Percentiles rank a stretch among this genome's conserved stretches.
These are phyloP conservation scores for Notocelia uddmanniana DNA, from an alignment of 2,888 invertebrate genomes.

Conservation along the genomic window DNA sequence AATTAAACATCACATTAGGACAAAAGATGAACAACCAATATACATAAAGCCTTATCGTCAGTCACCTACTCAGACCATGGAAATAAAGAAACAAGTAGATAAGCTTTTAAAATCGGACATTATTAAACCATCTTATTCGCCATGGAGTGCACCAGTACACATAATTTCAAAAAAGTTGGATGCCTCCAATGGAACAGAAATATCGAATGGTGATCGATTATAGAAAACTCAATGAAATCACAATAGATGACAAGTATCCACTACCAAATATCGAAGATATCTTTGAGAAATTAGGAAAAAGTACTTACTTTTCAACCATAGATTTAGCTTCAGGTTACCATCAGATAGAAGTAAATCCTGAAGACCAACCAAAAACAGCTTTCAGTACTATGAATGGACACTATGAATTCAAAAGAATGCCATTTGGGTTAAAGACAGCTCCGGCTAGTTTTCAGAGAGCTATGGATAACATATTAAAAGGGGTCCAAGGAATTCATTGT, in stretches of 20 bases:
- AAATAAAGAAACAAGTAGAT: background rate
- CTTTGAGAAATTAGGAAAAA: too few species aligned
- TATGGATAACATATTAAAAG: constrained; percentile 1
- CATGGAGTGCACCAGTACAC: constrained; percentile 53
- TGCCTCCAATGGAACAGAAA: constrained; percentile 48
- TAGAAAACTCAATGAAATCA: constrained; percentile 49
- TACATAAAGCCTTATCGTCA: background rate
- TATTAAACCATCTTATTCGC: constrained; percentile 43
- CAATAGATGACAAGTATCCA: constrained; percentile 43
- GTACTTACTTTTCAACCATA: too few species aligned
- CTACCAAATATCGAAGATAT: constrained; percentile 52
- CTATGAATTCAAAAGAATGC: background rate
- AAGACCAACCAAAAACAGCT: background rate
- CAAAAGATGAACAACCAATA: background rate
- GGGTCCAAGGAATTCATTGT: constrained; percentile 7
- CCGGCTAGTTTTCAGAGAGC: background rate
- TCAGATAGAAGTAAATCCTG: constrained; percentile 9
- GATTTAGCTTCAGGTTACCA: too few species aligned
- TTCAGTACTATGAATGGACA: background rate
- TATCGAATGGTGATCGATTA: constrained; percentile 52
- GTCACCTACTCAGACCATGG: background rate
- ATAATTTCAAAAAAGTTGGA: constrained; percentile 53
- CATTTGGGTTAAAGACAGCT: background rate
- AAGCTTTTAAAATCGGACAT: background rate
- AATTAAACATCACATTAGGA: constrained; percentile 48